phyloP scores from a whole-genome alignment of 2,797 vertebrate species.

The Pterois miles region DNA sequence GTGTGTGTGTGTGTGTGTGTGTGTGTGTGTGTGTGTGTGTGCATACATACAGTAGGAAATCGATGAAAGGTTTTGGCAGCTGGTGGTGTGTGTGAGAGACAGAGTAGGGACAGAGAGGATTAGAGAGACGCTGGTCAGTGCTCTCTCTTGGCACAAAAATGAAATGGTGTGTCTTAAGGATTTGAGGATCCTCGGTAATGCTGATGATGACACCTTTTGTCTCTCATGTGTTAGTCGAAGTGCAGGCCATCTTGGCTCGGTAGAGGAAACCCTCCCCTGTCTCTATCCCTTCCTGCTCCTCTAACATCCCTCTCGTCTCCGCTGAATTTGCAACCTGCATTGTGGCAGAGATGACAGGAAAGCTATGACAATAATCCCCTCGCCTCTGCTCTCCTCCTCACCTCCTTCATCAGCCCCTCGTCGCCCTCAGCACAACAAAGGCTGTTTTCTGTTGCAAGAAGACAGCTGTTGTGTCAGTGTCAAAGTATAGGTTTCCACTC shows the following conservation, averaged over 20 bases:
- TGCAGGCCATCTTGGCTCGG: slow-evolving; percentile 20
- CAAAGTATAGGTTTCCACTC: slow-evolving; percentile 59
- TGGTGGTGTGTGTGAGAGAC: not conserved
- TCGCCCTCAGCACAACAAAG: slow-evolving; percentile 44
- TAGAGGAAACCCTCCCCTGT: slow-evolving; percentile 24
- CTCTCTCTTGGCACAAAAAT: slow-evolving; percentile 23
- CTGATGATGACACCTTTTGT: slow-evolving; percentile 51
- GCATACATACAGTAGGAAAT: slow-evolving; percentile 11
- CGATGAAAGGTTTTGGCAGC: slow-evolving; percentile 39
- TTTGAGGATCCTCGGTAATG: slow-evolving; percentile 21
- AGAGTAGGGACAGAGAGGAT: not conserved
- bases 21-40: slow-evolving; percentile 22
- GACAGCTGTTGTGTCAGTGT: slow-evolving; percentile 53
- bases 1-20: too few relatives aligned
- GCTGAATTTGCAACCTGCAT: slow-evolving; percentile 48
- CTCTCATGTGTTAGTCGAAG: slow-evolving; percentile 51
- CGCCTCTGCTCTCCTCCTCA: slow-evolving; percentile 45
- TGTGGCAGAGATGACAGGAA: slow-evolving; percentile 53
- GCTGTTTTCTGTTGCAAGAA: slow-evolving; percentile 55
- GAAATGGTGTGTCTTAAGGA: slow-evolving; percentile 20
- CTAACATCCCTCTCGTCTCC: slow-evolving; percentile 9
- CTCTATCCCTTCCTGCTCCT: not conserved
- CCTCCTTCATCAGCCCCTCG: slow-evolving; percentile 51
- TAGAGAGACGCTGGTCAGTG: slow-evolving; percentile 6
- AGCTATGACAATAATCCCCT: slow-evolving; percentile 59